Base-by-base conservation (phyloP, 2,797 vertebrate genomes). In the Macroramphosus scolopax region DNA sequence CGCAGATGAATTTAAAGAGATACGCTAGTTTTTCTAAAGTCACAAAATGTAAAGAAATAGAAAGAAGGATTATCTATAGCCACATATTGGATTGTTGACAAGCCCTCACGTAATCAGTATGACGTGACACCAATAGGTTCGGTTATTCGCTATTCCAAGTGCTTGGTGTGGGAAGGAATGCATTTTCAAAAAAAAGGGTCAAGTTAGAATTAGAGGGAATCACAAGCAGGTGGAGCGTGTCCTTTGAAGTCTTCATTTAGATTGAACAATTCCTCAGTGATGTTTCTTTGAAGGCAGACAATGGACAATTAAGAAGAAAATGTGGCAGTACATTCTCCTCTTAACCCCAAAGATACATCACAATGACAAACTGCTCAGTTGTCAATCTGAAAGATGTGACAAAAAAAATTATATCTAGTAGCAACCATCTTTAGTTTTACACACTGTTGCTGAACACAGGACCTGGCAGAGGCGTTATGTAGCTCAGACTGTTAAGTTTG, bases 171-270 rank as follows among this genome's bases (percentile, higher is more conserved):
- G 32, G 35, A 52, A 72, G 60, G 59, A 72, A 75, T 44, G 11
- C 34, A 18, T 52, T 54, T 45, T 44, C 2, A 3, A 39, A 12
- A n/a, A n/a, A n/a, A n/a, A n/a, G n/a, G n/a, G n/a, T n/a, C n/a
- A 29, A 45, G 31, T 61, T 25, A 58, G 28, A 43, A 52, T 45
- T 18, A 6, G 5, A 42, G 40, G 16, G 35, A 58, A 69, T 59
- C 26, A 60, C 35, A 63, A 72, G 68, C 49, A 70, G 60, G 36
- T 68, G 40, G 46, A 54, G 20, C 51, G 11, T 11, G 42, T 68
- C 52, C 28, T 63, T 45, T 51, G 31, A 76, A 65, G 36, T 50
- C 60, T 75, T 82, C 57, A 63, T 66, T 66, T 75, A 8, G 54
- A 67, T 24, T 42, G 20, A 63, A 59, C 9, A 51, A 46, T 9